phyloP scores from a whole-genome alignment of 35 echinoderm and acorn worm genomes.

The Lytechinus variegatus region DNA sequence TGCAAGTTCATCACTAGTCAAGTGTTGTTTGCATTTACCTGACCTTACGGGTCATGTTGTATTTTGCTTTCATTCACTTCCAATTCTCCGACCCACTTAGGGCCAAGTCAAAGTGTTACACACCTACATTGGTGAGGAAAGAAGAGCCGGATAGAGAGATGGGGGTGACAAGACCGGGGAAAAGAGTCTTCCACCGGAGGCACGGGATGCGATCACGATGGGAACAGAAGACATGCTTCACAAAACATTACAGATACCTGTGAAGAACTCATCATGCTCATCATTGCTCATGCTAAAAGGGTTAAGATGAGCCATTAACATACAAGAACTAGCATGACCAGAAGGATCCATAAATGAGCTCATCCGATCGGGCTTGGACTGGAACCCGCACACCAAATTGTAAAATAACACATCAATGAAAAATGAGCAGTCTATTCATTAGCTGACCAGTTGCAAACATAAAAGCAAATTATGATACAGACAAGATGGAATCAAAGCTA shows the following conservation, averaged over 20 bases:
- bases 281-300: too few relatives aligned
- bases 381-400: too few relatives aligned
- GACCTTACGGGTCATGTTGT: conserved; percentile 1
- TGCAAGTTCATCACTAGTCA: not conserved
- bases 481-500: too few relatives aligned
- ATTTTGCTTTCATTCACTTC: conserved; percentile 33
- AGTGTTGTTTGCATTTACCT: conserved; percentile 21
- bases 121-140: conserved; percentile 25
- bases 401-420: too few relatives aligned
- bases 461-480: too few relatives aligned
- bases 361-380: too few relatives aligned
- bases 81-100: not conserved
- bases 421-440: too few relatives aligned
- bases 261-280: too few relatives aligned
- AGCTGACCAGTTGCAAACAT: too few relatives aligned
- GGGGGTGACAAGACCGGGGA: not conserved
- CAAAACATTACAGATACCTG: not conserved
- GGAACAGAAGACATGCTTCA: not conserved
- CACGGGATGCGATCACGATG: not conserved
- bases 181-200: not conserved
- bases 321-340: too few relatives aligned
- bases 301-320: too few relatives aligned
- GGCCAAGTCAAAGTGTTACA: conserved; percentile 15
- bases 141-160: not conserved
- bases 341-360: too few relatives aligned